These are phyloP conservation scores for Nesogale talazaci DNA, from an alignment of 2,113 vertebrate genomes.

Conservation along the genomic window DNA sequence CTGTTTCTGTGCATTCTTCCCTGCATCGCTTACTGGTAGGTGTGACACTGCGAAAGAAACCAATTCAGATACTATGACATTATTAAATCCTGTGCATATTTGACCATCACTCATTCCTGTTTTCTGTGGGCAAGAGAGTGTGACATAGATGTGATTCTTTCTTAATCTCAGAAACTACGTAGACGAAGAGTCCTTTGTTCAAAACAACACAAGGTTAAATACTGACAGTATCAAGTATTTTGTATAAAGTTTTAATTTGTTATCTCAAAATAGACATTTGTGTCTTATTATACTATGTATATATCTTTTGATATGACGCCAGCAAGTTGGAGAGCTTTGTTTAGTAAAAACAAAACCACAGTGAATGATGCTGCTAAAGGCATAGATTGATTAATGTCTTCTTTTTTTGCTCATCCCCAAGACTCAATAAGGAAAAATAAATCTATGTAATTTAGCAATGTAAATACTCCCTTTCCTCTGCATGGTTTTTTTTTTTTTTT, in stretches of 20 bases:
- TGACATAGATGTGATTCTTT: neutral
- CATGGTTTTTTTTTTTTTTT: conserved; percentile 25
- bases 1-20: conserved; percentile 25
- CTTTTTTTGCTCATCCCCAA: conserved; percentile 15
- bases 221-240: neutral
- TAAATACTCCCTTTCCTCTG: conserved; percentile 46
- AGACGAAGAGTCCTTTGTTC: conserved; percentile 31
- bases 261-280: neutral
- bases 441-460: conserved; percentile 46
- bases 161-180: neutral
- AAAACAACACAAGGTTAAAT: neutral
- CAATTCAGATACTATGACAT: neutral
- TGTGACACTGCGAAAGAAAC: conserved; percentile 5
- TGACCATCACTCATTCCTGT: conserved; percentile 51
- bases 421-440: neutral
- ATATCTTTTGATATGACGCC: conserved; percentile 22
- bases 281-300: neutral
- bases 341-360: conserved; percentile 14
- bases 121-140: conserved; percentile 38
- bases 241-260: neutral
- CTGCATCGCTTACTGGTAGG: conserved; percentile 33
- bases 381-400: neutral
- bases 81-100: conserved; percentile 28
- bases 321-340: conserved; percentile 48
- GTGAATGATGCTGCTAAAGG: neutral